Base-by-base conservation (phyloP, 2,797 vertebrate species). In the Muraenolepis orangiensis region DNA sequence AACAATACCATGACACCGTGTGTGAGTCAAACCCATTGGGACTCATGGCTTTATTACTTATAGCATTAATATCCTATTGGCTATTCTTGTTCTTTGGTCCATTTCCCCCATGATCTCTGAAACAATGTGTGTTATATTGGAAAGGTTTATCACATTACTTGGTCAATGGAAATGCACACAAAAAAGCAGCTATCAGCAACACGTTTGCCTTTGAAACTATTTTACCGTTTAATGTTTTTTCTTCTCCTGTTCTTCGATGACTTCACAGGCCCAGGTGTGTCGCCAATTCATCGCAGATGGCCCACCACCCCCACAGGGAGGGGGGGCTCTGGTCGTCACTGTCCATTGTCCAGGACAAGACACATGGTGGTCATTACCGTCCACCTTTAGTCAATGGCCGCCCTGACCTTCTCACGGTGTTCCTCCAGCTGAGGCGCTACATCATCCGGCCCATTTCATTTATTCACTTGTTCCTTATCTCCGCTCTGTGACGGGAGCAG, bases 301-400 rank as follows among this genome's bases (percentile, higher is more conserved):
- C 73, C 0, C 0, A 73, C 69, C 77, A 80, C 70, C 68, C 38
- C 12, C 42, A 13, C 42, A 16, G 18, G 13, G 14, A 3, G 14
- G 2, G 42, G 18, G 12, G 10, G 10, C 7, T 40, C 38, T 42
- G 16, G 18, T 20, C 46, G 51, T 23, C 51, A 11, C 7, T 23
- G 3, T 23, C 87, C 81, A 81, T 76, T 82, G 79, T 75, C 76
- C 77, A 77, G 70, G 75, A 61, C 67, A 72, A 81, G 79, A 76
- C 75, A 82, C 84, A 85, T 82, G 81, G 78, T 29, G n/a, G 46
- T 79, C 82, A 88, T 87, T 86, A 86, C 72, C 79, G 76, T 83
- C 81, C 73, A 28, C 28, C 23, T 61, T 61, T 12, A 5, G 75
- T 80, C 80, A 82, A 86, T 82, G 73, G 71, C 73, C 80, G 81